These are phyloP conservation scores for Mythimna impura DNA, from an alignment of 2,888 invertebrate genomes.

Conservation along the genomic window DNA sequence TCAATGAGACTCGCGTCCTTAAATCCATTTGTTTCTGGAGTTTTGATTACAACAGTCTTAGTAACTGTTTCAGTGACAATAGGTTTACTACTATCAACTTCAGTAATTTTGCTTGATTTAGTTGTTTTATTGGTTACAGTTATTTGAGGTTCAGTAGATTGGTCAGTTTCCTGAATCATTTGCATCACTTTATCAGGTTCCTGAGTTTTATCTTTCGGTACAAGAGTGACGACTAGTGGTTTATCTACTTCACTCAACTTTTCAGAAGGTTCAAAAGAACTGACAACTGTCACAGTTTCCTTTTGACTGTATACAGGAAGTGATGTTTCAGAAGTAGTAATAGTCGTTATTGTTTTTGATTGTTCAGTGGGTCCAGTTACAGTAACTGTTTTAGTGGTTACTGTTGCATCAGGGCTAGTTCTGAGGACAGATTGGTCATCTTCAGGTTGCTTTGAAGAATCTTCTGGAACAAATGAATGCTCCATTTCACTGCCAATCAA, in stretches of 20 bases:
- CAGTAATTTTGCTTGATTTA: conserved; percentile 24
- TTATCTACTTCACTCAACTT: conserved; percentile 12
- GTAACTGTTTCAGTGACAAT: conserved; percentile 31
- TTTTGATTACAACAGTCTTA: conserved; percentile 13
- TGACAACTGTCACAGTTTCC: conserved; percentile 19
- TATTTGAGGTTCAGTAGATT: conserved; percentile 52
- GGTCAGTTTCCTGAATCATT: conserved; percentile 55
- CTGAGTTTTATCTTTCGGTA: conserved; percentile 12
- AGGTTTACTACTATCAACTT: conserved; percentile 20
- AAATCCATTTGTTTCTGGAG: conserved; percentile 41
- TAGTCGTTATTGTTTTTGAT: conserved; percentile 28
- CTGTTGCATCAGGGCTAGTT: conserved; percentile 31
- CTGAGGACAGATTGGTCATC: background rate
- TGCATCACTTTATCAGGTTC: conserved; percentile 44
- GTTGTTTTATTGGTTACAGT: conserved; percentile 31
- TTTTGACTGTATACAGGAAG: conserved; percentile 25
- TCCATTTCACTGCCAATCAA: conserved; percentile 46
- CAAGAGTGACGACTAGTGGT: conserved; percentile 14
- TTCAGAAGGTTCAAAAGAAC: conserved; percentile 23
- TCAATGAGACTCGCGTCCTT: conserved; percentile 55
- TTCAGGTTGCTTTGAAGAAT: conserved; percentile 5
- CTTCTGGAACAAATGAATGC: conserved; percentile 18
- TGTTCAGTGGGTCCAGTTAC: conserved; percentile 26
- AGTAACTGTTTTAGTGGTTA: conserved; percentile 37
- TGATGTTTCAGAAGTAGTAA: conserved; percentile 34